Percentiles rank a stretch among this genome's conserved stretches.
phyloP scores from a whole-genome alignment of 2,113 vertebrate species.

The Rutilus rutilus region DNA sequence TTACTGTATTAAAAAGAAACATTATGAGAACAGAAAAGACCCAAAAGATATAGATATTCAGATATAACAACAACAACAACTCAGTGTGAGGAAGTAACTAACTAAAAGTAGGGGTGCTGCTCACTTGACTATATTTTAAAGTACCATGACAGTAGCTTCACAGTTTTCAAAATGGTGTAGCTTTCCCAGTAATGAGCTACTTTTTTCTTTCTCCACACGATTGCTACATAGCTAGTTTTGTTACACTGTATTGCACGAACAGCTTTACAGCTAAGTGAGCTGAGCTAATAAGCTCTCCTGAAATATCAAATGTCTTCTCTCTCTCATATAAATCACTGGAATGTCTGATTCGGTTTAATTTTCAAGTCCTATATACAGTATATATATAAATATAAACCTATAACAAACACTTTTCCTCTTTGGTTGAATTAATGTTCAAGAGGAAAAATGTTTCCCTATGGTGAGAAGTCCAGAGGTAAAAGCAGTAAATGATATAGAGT shows the following conservation, averaged over 20 bases:
- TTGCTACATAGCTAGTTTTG: slow-evolving; percentile 17
- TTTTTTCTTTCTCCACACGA: neutral
- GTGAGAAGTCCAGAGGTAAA: neutral
- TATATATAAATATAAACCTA: too few relatives aligned
- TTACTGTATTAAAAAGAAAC: neutral
- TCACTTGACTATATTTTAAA: neutral
- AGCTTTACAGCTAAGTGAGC: neutral
- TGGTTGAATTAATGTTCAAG: neutral
- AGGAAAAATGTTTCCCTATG: neutral
- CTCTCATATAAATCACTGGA: neutral
- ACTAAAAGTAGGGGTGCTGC: neutral
- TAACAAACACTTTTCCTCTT: neutral
- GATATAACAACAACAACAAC: neutral
- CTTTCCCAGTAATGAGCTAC: slow-evolving; percentile 4
- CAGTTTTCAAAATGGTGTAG: neutral
- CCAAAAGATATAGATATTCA: neutral
- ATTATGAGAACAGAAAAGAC: neutral
- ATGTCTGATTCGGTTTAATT: neutral
- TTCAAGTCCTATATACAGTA: too few relatives aligned
- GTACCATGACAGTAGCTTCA: neutral
- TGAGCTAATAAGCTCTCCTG: neutral
- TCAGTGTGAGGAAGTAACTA: neutral
- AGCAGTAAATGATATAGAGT: neutral
- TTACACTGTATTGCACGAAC: slow-evolving; percentile 2
- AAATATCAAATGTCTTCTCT: neutral